phyloP scores from a whole-genome alignment of 2,797 vertebrate genomes.

The Stomatorhinus walkeri region DNA sequence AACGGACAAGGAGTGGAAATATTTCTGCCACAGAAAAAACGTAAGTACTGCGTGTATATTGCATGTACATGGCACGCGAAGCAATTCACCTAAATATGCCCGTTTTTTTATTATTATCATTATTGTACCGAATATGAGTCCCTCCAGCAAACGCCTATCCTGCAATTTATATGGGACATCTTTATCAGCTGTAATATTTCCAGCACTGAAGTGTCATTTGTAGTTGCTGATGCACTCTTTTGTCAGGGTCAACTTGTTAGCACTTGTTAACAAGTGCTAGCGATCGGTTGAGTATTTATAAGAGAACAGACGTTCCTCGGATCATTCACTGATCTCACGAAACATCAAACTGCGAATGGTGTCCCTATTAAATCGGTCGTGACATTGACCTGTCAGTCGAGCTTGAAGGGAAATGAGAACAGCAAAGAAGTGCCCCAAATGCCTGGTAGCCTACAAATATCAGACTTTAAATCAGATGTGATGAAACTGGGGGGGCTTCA shows the following conservation, averaged over 20 bases:
- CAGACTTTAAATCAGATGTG: background rate
- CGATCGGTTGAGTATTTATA: background rate
- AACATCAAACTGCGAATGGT: background rate
- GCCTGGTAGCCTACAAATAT: background rate
- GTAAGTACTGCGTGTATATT: constrained; percentile 65
- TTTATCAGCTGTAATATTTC: background rate
- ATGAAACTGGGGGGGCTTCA: background rate
- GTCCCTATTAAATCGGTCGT: constrained; percentile 16
- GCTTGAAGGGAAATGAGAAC: constrained; percentile 13
- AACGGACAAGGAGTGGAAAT: constrained; percentile 95
- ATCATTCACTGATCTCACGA: background rate
- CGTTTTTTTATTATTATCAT: background rate
- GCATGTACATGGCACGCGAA: background rate
- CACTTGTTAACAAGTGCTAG: background rate
- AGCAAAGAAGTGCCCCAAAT: background rate
- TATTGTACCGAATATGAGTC: background rate
- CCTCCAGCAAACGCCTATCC: background rate
- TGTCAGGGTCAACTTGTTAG: constrained; percentile 16
- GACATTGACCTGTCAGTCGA: constrained; percentile 42
- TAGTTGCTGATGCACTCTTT: background rate
- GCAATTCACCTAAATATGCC: background rate
- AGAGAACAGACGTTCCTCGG: background rate
- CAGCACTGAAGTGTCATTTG: background rate
- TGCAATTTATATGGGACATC: background rate
- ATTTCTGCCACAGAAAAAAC: constrained; percentile 74